A percentile compares a stretch with the other conserved stretches of the same genome.
These are phyloP conservation scores for Cyphotilapia sp. DNA, from an alignment of 2,113 vertebrate genomes.

Conservation along the genomic window DNA sequence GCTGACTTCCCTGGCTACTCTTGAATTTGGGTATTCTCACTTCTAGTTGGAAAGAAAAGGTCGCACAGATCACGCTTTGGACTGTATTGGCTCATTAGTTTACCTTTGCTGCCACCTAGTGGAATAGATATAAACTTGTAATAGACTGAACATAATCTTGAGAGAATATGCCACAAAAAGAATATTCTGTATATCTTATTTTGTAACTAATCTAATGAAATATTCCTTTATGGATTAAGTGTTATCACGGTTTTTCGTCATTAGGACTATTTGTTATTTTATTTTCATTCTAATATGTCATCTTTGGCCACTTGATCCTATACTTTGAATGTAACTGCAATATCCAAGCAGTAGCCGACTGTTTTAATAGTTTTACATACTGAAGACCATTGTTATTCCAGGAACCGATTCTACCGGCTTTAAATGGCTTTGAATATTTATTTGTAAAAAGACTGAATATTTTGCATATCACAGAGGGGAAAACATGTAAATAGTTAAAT, in stretches of 20 bases:
- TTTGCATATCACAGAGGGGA: background rate
- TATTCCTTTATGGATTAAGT: background rate
- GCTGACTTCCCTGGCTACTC: background rate
- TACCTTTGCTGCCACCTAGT: conserved; percentile 45
- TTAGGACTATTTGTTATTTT: background rate
- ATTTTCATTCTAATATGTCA: background rate
- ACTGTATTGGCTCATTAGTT: background rate
- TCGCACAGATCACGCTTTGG: background rate
- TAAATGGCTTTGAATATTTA: background rate
- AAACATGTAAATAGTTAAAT: background rate
- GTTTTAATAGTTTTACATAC: background rate
- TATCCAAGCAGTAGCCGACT: background rate
- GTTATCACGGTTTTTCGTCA: background rate
- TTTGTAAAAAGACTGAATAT: background rate
- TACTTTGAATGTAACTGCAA: background rate
- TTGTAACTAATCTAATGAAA: background rate
- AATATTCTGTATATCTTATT: background rate
- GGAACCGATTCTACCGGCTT: background rate
- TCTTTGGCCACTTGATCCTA: background rate
- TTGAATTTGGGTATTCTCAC: background rate
- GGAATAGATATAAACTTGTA: background rate
- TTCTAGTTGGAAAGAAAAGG: background rate
- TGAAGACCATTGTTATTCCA: background rate
- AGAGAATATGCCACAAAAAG: background rate
- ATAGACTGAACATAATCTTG: background rate